Evolutionary conservation across 2,797 vertebrate genomes (phyloP).

Genomic region (Bufotes viridis): DNA sequence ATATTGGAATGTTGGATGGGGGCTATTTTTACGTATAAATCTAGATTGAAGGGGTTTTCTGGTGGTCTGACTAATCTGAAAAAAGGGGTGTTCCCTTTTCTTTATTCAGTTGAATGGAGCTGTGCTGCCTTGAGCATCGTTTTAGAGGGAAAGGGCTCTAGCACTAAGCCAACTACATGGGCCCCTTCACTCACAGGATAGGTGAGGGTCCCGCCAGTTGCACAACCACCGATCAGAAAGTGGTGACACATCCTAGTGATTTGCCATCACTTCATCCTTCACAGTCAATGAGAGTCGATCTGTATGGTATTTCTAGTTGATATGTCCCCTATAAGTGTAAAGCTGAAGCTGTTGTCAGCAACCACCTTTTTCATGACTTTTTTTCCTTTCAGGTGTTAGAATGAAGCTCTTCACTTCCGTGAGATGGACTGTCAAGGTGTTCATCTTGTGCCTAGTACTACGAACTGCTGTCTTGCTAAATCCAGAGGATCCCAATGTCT

Average conservation of each 20-base stretch:
- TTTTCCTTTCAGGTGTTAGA: slow-evolving; percentile 66
- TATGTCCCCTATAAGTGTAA: background rate
- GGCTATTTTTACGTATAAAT: background rate
- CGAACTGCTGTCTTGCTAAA: slow-evolving; percentile 80
- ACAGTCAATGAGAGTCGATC: background rate
- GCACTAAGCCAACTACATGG: background rate
- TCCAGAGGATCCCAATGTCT: slow-evolving; percentile 96
- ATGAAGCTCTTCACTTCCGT: slow-evolving; percentile 75
- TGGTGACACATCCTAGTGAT: too few relatives aligned
- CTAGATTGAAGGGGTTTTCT: background rate
- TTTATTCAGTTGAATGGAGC: too few relatives aligned
- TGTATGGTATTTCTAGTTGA: background rate
- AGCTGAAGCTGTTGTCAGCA: background rate
- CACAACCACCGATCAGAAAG: too few relatives aligned
- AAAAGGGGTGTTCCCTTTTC: background rate
- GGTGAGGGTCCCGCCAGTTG: too few relatives aligned
- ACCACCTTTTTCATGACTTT: background rate
- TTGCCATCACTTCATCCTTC: background rate
- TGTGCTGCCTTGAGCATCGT: background rate
- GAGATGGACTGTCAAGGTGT: slow-evolving; percentile 71
- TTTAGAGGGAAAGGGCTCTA: background rate
- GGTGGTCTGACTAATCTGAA: background rate
- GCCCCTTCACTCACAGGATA: too few relatives aligned
- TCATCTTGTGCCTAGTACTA: slow-evolving; percentile 75
- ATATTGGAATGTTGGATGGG: background rate